These are phyloP conservation scores for Pristionchus japonicus DNA, from an alignment of 2,888 invertebrate species.

Conservation along the genomic window DNA sequence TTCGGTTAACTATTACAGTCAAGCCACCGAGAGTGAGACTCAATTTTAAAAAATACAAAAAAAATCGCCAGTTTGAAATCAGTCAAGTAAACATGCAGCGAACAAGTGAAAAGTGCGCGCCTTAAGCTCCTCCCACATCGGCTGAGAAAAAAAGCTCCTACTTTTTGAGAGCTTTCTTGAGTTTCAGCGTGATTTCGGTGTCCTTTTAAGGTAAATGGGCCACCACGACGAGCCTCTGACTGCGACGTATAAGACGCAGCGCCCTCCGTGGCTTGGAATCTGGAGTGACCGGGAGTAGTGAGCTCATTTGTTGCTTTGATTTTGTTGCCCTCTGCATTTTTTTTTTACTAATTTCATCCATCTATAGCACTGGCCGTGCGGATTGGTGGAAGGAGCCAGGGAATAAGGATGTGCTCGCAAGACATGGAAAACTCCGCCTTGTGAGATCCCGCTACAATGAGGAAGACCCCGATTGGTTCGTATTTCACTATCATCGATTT, in stretches of 20 bases:
- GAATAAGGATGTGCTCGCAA: constrained; percentile 56
- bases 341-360: no score
- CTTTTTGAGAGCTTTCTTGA: no score
- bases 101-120: no score
- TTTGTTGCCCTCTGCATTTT: neutral
- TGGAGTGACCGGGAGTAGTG: constrained; percentile 69
- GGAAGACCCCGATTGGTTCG: constrained; percentile 68
- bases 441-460: constrained; percentile 56
- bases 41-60: no score
- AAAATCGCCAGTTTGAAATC: no score
- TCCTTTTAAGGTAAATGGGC: constrained; percentile 43
- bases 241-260: constrained; percentile 66
- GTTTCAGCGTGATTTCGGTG: no score
- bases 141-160: no score
- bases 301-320: constrained; percentile 45
- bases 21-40: no score
- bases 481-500: constrained; percentile 42
- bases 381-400: constrained; percentile 73
- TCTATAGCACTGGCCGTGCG: constrained; percentile 68
- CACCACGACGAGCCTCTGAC: constrained; percentile 59
- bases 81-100: no score
- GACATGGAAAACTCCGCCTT: constrained; percentile 58
- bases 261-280: constrained; percentile 70
- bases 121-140: no score
- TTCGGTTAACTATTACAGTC: no score